These are phyloP conservation scores for Pheosia gnoma DNA, from an alignment of 2,888 invertebrate species.

Conservation along the genomic window DNA sequence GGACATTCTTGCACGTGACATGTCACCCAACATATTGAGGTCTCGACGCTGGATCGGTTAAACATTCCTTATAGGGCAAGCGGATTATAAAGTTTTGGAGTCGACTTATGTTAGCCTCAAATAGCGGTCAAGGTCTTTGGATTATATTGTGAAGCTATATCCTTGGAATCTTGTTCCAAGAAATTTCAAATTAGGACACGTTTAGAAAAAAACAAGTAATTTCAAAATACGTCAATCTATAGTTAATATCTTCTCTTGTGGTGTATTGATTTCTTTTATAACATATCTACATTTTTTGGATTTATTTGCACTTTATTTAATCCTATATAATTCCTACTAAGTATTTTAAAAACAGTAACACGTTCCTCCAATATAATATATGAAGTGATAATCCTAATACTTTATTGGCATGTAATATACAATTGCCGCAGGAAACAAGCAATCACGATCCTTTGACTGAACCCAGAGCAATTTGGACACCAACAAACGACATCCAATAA, in stretches of 20 bases:
- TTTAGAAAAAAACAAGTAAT: too few relatives aligned
- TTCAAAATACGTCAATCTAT: too few relatives aligned
- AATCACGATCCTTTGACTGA: slow-evolving; percentile 53
- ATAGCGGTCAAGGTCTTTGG: slow-evolving; percentile 5
- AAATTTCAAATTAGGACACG: too few relatives aligned
- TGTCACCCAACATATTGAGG: slow-evolving; percentile 7
- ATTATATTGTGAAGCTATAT: neutral
- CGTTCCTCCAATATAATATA: neutral
- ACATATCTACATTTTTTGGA: too few relatives aligned
- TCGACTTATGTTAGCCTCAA: slow-evolving; percentile 23
- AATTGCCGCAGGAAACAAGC: slow-evolving; percentile 48
- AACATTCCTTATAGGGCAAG: slow-evolving; percentile 23
- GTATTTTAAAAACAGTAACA: too few relatives aligned
- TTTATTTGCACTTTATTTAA: too few relatives aligned
- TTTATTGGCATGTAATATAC: neutral
- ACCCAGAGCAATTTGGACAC: slow-evolving; percentile 21
- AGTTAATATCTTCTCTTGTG: too few relatives aligned
- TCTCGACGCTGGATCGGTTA: neutral
- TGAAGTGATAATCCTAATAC: neutral
- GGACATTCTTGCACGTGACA: slow-evolving; percentile 16
- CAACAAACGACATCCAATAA: slow-evolving; percentile 31
- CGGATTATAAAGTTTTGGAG: slow-evolving; percentile 16
- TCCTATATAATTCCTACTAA: too few relatives aligned
- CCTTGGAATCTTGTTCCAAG: neutral
- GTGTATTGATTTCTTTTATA: too few relatives aligned